Percentiles rank a stretch among this genome's conserved stretches.
These are phyloP conservation scores for Leucophora obtusa DNA, from an alignment of 2,888 invertebrate species.

Conservation along the genomic window DNA sequence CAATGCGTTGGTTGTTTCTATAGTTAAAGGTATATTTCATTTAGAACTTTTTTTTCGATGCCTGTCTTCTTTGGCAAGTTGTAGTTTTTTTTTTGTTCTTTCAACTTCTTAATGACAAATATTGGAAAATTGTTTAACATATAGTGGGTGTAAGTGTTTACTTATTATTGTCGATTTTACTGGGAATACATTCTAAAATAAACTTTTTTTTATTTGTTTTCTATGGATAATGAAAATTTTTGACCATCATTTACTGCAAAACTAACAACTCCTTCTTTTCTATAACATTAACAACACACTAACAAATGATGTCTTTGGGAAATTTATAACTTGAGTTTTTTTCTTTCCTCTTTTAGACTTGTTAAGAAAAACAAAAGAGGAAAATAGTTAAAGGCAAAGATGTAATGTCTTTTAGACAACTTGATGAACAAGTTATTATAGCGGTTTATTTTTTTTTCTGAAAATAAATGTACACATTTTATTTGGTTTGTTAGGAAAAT, in stretches of 20 bases:
- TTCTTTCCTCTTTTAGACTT: neutral
- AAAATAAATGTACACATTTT: neutral
- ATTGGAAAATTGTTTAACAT: conserved; percentile 45
- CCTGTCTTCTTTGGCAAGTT: neutral
- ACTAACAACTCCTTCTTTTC: neutral
- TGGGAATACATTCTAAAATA: neutral
- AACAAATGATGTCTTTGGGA: neutral
- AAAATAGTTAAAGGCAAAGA: neutral
- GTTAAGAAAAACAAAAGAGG: neutral
- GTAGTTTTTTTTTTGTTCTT: conserved; percentile 12
- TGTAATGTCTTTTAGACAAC: conserved; percentile 39
- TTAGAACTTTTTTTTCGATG: conserved; percentile 25
- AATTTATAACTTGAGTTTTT: neutral
- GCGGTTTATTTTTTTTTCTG: conserved; percentile 57
- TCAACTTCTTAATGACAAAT: conserved; percentile 54
- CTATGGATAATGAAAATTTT: neutral
- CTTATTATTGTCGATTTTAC: conserved; percentile 39
- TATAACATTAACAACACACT: neutral
- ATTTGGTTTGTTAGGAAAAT: neutral
- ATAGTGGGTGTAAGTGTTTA: conserved; percentile 50
- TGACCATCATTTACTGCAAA: neutral
- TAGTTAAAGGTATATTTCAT: neutral
- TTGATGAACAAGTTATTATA: conserved; percentile 69
- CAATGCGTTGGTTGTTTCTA: conserved; percentile 53
- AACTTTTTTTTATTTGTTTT: neutral